Evolutionary conservation across 1,140 invertebrate genomes (phyloP).

Genomic region (Lycorma delicatula): DNA sequence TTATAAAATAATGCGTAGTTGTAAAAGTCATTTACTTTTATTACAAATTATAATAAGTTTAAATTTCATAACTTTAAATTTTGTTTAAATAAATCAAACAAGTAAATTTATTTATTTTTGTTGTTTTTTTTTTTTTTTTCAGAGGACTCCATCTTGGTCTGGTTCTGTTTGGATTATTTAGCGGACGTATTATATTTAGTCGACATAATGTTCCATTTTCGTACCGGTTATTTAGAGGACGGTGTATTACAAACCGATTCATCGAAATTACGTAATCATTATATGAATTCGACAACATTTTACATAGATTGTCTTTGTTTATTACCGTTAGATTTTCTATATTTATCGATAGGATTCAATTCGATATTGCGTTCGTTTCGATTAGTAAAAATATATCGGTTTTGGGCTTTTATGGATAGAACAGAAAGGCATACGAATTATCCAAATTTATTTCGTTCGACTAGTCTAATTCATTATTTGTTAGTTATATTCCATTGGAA

Average conservation of each 20-base stretch:
- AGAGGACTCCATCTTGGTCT: constrained; percentile 82
- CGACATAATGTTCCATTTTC: constrained; percentile 95
- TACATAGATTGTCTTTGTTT: constrained; percentile 98
- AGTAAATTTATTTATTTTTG: no score
- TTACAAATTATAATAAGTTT: no score
- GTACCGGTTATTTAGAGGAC: constrained; percentile 93
- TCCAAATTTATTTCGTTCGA: constrained; percentile 92
- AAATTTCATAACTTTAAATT: no score
- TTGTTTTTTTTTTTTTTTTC: constrained; percentile 33
- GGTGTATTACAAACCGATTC: constrained; percentile 94
- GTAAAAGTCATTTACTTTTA: no score
- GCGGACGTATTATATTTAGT: constrained; percentile 93
- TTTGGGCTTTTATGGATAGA: constrained; percentile 97
- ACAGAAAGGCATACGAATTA: constrained; percentile 98
- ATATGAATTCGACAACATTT: constrained; percentile 98
- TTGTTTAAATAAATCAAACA: no score
- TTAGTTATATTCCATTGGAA: constrained; percentile 99
- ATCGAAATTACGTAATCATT: constrained; percentile 86
- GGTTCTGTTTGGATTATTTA: constrained; percentile 95
- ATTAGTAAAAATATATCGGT: constrained; percentile 92
- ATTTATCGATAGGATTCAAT: constrained; percentile 96
- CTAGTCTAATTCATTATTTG: constrained; percentile 88
- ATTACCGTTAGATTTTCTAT: constrained; percentile 94
- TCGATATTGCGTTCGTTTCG: constrained; percentile 94
- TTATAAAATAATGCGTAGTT: no score